Percentiles rank a stretch among this genome's conserved stretches.
Conservation (phyloP, 2,888 invertebrate species). For the Pollenia griseotomentosa region DNA sequence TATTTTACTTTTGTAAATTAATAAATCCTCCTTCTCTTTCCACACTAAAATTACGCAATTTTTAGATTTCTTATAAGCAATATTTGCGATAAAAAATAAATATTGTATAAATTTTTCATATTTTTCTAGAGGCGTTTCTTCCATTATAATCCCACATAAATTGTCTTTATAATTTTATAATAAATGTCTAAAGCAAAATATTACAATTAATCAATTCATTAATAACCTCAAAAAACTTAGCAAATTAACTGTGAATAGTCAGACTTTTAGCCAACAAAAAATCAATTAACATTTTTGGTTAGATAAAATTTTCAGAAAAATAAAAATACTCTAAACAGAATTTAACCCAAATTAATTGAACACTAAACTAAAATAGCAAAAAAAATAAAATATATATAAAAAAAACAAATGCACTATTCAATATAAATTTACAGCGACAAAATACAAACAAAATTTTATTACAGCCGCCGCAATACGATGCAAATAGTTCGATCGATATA, state of each 20-base stretch:
- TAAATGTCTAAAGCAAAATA: constrained; percentile 75
- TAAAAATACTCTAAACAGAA: constrained; percentile 22
- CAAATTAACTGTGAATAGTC: constrained; percentile 77
- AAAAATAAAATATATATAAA: not conserved
- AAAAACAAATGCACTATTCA: constrained; percentile 37
- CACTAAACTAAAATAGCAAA: constrained; percentile 36
- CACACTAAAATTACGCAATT: not conserved
- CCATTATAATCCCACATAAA: constrained; percentile 63
- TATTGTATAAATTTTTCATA: too few species aligned
- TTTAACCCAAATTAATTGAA: constrained; percentile 71
- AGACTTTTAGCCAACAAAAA: constrained; percentile 74
- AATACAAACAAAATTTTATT: constrained; percentile 28
- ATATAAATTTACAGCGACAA: constrained; percentile 68
- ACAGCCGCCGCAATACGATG: not conserved
- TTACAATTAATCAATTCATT: constrained; percentile 75
- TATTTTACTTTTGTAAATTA: not conserved
- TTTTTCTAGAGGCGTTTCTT: constrained; percentile 48
- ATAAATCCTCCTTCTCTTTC: not conserved
- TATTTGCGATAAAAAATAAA: not conserved
- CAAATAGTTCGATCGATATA: not conserved
- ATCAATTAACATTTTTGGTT: constrained; percentile 69
- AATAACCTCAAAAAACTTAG: constrained; percentile 78
- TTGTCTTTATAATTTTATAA: constrained; percentile 73
- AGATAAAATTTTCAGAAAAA: constrained; percentile 40
- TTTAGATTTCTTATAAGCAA: not conserved